These are phyloP conservation scores for Oophaga pumilio DNA, from an alignment of 2,113 vertebrate species.

Conservation along the genomic window DNA sequence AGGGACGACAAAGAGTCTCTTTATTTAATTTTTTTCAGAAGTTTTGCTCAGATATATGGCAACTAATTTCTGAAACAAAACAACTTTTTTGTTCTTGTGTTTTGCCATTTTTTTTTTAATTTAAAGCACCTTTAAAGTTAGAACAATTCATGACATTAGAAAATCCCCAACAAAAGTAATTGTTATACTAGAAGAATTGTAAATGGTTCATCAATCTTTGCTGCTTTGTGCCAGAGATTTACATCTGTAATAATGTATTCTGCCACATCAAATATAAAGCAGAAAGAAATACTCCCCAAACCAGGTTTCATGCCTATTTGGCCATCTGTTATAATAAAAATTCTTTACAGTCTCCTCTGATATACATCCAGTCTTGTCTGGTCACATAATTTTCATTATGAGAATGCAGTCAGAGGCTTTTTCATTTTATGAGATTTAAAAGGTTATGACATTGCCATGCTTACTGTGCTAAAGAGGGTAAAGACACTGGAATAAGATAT, in stretches of 20 bases:
- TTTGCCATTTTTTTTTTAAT: background rate
- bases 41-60: background rate
- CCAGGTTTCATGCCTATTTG: slow-evolving; percentile 43
- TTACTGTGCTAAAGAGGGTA: slow-evolving; percentile 22
- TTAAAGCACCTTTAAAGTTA: background rate
- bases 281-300: background rate
- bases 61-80: background rate
- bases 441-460: slow-evolving; percentile 44
- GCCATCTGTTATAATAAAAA: slow-evolving; percentile 38
- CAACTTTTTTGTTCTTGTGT: background rate
- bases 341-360: slow-evolving; percentile 28
- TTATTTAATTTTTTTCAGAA: background rate
- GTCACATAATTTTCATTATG: slow-evolving; percentile 50
- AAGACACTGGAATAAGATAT: background rate
- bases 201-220: slow-evolving; percentile 21
- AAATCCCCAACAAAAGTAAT: background rate
- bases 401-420: slow-evolving; percentile 43
- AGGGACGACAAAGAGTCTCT: background rate
- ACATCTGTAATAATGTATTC: slow-evolving; percentile 43
- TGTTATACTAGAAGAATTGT: background rate
- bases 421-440: slow-evolving; percentile 43
- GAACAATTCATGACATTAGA: slow-evolving; percentile 5
- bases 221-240: slow-evolving; percentile 19
- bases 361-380: slow-evolving; percentile 45
- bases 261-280: slow-evolving; percentile 30